Evolutionary conservation across 1,140 invertebrate species (phyloP).

Genomic region (Eufriesea mexicana): DNA sequence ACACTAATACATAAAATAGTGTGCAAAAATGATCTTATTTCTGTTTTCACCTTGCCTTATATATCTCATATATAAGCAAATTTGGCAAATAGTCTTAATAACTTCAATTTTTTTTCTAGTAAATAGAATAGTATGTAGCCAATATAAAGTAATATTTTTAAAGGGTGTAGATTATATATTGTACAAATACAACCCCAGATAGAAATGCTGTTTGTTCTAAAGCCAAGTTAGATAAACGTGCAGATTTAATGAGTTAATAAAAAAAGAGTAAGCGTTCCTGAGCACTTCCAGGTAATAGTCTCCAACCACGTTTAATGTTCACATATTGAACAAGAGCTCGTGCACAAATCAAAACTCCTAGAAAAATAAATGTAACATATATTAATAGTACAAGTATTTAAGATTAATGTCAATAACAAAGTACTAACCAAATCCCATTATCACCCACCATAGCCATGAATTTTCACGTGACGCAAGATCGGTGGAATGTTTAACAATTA

Average conservation of each 20-base stretch:
- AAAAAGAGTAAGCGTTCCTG: conserved; percentile 94
- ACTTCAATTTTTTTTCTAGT: conserved; percentile 38
- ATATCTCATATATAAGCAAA: conserved; percentile 44
- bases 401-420: not conserved
- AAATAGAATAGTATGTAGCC: conserved; percentile 55
- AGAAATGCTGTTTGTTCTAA: conserved; percentile 73
- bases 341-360: conserved; percentile 92
- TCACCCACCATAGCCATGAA: conserved; percentile 94
- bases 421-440: conserved; percentile 91
- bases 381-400: not conserved
- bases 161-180: conserved; percentile 69
- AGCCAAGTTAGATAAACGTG: conserved; percentile 66
- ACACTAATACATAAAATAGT: conserved; percentile 58
- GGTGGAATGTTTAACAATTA: conserved; percentile 95
- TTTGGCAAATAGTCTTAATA: conserved; percentile 54
- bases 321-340: conserved; percentile 94
- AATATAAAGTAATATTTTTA: conserved; percentile 59
- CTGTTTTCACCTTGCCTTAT: conserved; percentile 26
- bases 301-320: conserved; percentile 95
- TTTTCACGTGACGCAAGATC: conserved; percentile 92
- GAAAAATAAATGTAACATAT: conserved; percentile 59
- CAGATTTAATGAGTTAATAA: conserved; percentile 84
- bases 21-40: conserved; percentile 35
- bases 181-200: conserved; percentile 73
- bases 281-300: conserved; percentile 90